Conservation (phyloP, 2,888 invertebrate genomes). For the Drosophila kuntzei region DNA sequence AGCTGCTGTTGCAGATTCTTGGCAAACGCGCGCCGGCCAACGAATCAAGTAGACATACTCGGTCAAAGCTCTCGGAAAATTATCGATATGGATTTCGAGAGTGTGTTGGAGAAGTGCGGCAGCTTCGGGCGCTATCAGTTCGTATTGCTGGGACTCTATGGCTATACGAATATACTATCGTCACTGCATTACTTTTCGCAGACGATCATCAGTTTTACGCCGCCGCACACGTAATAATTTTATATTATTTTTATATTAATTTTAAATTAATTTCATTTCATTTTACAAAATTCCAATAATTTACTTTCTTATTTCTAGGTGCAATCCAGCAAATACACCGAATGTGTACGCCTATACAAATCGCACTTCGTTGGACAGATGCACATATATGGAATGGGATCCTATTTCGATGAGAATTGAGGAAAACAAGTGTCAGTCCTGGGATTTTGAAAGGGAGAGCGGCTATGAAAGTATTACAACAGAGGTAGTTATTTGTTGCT, state of each 20-base stretch:
- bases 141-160: constrained; percentile 86
- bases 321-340: constrained; percentile 61
- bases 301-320: constrained; percentile 59
- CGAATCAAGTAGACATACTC: constrained; percentile 32
- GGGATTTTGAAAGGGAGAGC: constrained; percentile 87
- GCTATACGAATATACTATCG: constrained; percentile 86
- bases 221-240: constrained; percentile 85
- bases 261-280: not conserved
- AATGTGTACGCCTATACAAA: not conserved
- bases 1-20: constrained; percentile 8
- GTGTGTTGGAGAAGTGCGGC: constrained; percentile 86
- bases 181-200: constrained; percentile 88
- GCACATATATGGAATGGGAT: constrained; percentile 35
- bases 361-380: constrained; percentile 6
- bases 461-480: constrained; percentile 88
- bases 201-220: constrained; percentile 87
- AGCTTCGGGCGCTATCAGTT: constrained; percentile 87
- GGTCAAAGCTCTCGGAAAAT: not conserved
- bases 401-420: constrained; percentile 41
- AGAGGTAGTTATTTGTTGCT: constrained; percentile 85
- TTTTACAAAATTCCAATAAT: not conserved
- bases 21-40: constrained; percentile 31
- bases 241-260: too few relatives aligned
- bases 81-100: constrained; percentile 86
- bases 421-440: constrained; percentile 84